Base-by-base conservation (phyloP, 53 echinoderm and acorn worm genomes). In the Arbacia lixula region DNA sequence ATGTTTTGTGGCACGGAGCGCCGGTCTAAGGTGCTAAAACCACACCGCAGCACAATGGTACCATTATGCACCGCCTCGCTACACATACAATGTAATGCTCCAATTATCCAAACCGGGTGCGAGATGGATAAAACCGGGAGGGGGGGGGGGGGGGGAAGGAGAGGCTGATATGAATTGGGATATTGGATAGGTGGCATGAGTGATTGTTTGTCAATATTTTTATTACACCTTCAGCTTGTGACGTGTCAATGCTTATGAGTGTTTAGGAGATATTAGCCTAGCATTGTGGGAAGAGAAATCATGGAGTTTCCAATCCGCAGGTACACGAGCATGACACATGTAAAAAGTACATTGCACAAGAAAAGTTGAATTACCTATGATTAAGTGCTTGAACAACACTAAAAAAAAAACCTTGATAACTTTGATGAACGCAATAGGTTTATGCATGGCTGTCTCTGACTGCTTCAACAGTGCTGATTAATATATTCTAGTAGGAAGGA, bases 151-250 rank as follows among this genome's bases (percentile, higher is more conserved):
- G 12, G 8, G 46, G 46, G 46, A 10, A 10, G 46, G n/a, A n/a
- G n/a, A n/a, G 69, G 43, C 69, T 69, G n/a, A n/a, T n/a, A n/a
- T n/a, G n/a, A n/a, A n/a, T 14, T 4, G 69, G 14, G 26, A 69
- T 28, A 69, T 20, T 28, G 36, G 42, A 69, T n/a, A 27, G 66
- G 69, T 69, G 69, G 26, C 43, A 42, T 43, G 40, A 36, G 69
- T 41, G 69, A 43, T 74, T 51, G 52, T 74, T 57, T 77, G 77
- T 77, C 77, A 77, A 77, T 77, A 77, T 77, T 77, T 77, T 77
- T 19, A 39, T 38, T 32, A 39, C 57, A 58, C 58, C 58, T 33
- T 52, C 60, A 57, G 37, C 57, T 39, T 77, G 54, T 77, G 77
- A 77, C 58, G 37, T 77, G 39, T 21, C 77, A 57, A 58, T 53